These are phyloP conservation scores for Cherax quadricarinatus DNA, from an alignment of 1,140 invertebrate species.

Conservation along the genomic window DNA sequence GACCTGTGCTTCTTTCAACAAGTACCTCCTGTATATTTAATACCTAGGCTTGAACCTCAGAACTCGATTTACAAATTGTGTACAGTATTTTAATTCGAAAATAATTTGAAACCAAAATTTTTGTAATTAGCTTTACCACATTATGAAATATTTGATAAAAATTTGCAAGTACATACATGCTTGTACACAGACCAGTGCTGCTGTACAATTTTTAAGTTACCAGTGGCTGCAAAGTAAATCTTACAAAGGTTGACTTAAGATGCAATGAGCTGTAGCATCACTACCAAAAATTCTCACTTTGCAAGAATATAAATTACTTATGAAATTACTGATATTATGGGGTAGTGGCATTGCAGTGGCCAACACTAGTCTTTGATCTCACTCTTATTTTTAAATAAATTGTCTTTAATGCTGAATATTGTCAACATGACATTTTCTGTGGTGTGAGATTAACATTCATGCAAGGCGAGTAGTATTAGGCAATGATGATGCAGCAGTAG, in stretches of 20 bases:
- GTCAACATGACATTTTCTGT: neutral
- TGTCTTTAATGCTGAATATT: neutral
- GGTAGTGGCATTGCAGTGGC: constrained; percentile 41
- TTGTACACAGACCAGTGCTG: neutral
- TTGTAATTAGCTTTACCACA: neutral
- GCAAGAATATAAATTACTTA: constrained; percentile 12
- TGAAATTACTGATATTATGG: constrained; percentile 19
- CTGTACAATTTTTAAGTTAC: constrained; percentile 16
- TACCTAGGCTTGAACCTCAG: neutral
- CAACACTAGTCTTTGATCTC: constrained; percentile 67
- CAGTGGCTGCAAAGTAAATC: constrained; percentile 30
- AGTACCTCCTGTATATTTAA: neutral
- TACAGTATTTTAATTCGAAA: neutral
- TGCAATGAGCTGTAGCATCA: neutral
- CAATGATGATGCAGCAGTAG: constrained; percentile 7
- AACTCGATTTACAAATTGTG: neutral
- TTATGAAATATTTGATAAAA: neutral
- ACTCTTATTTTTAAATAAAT: constrained; percentile 45
- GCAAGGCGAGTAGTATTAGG: neutral
- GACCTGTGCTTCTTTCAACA: neutral
- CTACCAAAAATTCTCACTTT: neutral
- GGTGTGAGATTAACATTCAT: neutral
- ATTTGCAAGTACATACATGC: neutral
- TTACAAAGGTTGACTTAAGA: neutral
- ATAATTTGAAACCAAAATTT: neutral